These are phyloP conservation scores for Spialia ferax DNA, from an alignment of 2,888 invertebrate genomes.

Conservation along the genomic window DNA sequence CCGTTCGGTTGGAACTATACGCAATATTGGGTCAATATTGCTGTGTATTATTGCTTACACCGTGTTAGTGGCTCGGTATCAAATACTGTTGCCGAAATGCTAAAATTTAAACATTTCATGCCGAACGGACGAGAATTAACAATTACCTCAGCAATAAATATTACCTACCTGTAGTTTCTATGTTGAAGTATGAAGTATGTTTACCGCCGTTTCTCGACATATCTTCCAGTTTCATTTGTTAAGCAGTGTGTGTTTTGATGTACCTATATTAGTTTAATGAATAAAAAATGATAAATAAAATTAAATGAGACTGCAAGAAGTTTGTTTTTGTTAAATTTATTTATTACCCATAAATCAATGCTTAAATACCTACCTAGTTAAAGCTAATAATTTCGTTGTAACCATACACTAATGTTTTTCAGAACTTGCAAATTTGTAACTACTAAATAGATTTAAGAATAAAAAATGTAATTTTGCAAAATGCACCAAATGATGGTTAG, in stretches of 20 bases:
- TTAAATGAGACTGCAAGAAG: slow-evolving; percentile 83
- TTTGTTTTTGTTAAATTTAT: slow-evolving; percentile 51
- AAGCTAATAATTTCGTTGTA: too few species aligned
- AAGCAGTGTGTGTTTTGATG: slow-evolving; percentile 82
- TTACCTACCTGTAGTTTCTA: slow-evolving; percentile 58
- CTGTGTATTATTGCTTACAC: slow-evolving; percentile 51
- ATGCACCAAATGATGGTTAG: too few species aligned
- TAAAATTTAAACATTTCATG: slow-evolving; percentile 45
- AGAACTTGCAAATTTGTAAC: too few species aligned
- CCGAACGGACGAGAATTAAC: slow-evolving; percentile 51
- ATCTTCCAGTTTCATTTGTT: slow-evolving; percentile 82
- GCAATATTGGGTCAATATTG: slow-evolving; percentile 51
- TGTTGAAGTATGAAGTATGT: slow-evolving; percentile 42
- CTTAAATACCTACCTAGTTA: too few species aligned
- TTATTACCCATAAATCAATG: background rate
- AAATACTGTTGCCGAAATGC: slow-evolving; percentile 39
- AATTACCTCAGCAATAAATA: slow-evolving; percentile 56
- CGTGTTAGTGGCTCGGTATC: slow-evolving; percentile 41
- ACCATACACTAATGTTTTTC: too few species aligned
- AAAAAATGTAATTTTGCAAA: too few species aligned
- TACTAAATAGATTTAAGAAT: too few species aligned
- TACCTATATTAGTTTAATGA: slow-evolving; percentile 78
- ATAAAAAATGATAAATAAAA: slow-evolving; percentile 74
- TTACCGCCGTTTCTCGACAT: slow-evolving; percentile 71
- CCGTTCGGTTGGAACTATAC: slow-evolving; percentile 56